A percentile compares a stretch with the other conserved stretches of the same genome.
Conservation (phyloP, 2,888 invertebrate species). For the Ennomos quercinarius region DNA sequence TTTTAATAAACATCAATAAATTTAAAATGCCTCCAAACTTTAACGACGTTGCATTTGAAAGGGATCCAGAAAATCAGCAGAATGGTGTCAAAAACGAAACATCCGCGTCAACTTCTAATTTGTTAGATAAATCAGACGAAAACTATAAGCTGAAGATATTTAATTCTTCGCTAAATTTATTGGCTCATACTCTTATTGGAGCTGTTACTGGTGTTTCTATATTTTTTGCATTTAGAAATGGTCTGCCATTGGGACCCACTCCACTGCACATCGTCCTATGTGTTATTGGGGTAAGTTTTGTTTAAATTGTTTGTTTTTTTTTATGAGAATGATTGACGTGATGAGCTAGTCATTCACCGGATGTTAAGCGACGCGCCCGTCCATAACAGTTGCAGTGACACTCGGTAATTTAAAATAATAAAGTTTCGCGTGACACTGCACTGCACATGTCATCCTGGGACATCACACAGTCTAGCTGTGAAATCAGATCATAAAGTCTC, state of each 20-base stretch:
- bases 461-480: no score
- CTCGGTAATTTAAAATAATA: no score
- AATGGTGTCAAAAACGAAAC: conserved; percentile 14
- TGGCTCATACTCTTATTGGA: conserved; percentile 67
- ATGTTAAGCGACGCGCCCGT: no score
- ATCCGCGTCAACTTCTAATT: conserved; percentile 16
- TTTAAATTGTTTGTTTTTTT: no score
- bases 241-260: conserved; percentile 55
- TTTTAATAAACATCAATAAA: neutral
- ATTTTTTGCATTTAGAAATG: conserved; percentile 56
- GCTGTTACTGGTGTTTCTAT: conserved; percentile 56
- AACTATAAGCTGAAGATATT: conserved; percentile 57
- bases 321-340: no score
- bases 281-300: conserved; percentile 70
- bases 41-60: conserved; percentile 38
- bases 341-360: no score
- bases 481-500: no score
- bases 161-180: conserved; percentile 56
- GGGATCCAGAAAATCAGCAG: conserved; percentile 40
- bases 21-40: conserved; percentile 52
- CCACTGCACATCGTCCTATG: conserved; percentile 65
- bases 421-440: no score
- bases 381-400: no score
- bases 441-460: no score
- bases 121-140: conserved; percentile 30